Base-by-base conservation (phyloP, 1,140 invertebrate genomes). In the Diabrotica undecimpunctata region DNA sequence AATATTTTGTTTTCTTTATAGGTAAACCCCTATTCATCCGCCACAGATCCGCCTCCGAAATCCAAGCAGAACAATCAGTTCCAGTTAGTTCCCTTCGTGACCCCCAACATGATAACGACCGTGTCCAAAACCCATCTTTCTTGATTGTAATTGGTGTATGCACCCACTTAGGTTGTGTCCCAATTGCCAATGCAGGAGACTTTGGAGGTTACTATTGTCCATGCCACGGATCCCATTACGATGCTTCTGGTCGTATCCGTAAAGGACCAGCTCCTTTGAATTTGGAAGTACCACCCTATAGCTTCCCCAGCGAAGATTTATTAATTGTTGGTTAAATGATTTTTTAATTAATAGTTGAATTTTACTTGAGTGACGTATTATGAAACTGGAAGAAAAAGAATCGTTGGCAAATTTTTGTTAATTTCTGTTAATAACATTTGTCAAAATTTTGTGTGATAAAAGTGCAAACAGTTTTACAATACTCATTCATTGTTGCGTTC, bases 221-320 rank as follows among this genome's bases (percentile, higher is more conserved):
- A 4, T 99, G 98, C 79, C 98, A 99, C 77, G 97, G 97, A 56
- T 99, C 96, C 55, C 98, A 99, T 80, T 99, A 99, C 76, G 98
- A 99, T 79, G 91, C 91, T 5, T 96, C 96, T 56, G 98, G 97
- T 6, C 87, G 98, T 70, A 98, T 99, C 76, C 89, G 98, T 63
- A 98, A 97, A 85, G 98, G 98, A 62, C 97, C 97, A 8, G 97
- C 97, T 39, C 97, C 97, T 39, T 81, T 97, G 0, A 99, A 99
- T 79, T 82, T 99, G 10, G 96, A 99, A 82, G 89, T 99, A 35
- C 97, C 97, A 25, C 79, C 83, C 2, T 91, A 99, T 78, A 82
- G 82, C 69, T 97, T 97, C 78, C 73, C 81, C 12, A 87, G 89
- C 62, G 89, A 93, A 46, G 77, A 82, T 9, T 81, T 87, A 10